Evolutionary conservation across 2,113 vertebrate species (phyloP).

Genomic region (Baryphthengus martii): DNA sequence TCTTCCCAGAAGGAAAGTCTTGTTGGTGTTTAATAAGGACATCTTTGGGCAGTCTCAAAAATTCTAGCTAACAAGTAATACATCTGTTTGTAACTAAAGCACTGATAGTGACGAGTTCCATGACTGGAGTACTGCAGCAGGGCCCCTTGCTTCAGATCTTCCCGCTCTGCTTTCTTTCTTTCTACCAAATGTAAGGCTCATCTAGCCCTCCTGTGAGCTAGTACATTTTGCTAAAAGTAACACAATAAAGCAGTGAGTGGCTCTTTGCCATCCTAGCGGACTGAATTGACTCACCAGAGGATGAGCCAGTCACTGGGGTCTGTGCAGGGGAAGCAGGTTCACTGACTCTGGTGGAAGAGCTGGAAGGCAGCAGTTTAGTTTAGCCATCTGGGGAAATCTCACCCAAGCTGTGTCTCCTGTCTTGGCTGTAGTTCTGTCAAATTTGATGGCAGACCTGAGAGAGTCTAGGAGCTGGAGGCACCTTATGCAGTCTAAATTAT

Average conservation of each 20-base stretch:
- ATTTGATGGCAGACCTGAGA: neutral
- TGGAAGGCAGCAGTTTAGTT: neutral
- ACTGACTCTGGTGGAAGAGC: neutral
- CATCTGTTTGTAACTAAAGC: neutral
- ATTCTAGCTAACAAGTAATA: neutral
- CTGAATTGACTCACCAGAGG: neutral
- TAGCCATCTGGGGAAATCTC: neutral
- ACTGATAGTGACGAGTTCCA: rapidly evolving
- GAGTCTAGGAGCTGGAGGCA: neutral
- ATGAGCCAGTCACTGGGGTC: neutral
- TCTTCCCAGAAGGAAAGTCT: neutral
- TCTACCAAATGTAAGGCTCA: neutral
- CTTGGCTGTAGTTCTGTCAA: neutral
- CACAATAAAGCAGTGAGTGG: neutral
- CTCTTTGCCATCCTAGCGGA: neutral
- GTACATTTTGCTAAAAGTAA: neutral
- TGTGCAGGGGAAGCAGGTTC: neutral
- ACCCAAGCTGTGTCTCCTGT: neutral
- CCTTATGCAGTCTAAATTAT: neutral
- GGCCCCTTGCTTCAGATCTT: neutral
- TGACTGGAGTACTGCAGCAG: neutral
- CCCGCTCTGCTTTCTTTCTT: neutral
- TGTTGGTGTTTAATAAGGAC: neutral
- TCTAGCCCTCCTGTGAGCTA: neutral
- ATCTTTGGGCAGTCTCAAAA: neutral